These are phyloP conservation scores for Epinephelus cyanopodus DNA, from an alignment of 2,113 vertebrate genomes.

Conservation along the genomic window DNA sequence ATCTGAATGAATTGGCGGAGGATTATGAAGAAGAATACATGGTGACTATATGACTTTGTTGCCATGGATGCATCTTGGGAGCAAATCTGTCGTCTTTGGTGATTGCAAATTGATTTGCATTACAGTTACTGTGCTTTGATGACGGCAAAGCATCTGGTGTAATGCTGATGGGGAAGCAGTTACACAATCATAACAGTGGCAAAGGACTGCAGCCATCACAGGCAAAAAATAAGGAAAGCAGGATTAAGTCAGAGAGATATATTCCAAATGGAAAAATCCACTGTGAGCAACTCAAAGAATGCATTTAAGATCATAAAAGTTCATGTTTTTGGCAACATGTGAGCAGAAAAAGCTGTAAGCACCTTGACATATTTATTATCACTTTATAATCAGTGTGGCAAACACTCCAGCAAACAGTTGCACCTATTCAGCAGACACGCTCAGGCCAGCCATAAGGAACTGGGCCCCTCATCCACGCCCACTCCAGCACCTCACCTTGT, in stretches of 20 bases:
- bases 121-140: not conserved
- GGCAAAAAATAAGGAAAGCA: not conserved
- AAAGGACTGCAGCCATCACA: not conserved
- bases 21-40: not conserved
- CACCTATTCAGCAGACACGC: no score
- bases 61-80: constrained; percentile 19
- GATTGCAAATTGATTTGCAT: constrained; percentile 20
- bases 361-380: not conserved
- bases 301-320: not conserved
- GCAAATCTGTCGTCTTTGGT: not conserved
- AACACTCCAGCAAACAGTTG: no score
- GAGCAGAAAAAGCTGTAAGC: not conserved
- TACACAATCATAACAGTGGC: not conserved
- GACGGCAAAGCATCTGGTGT: constrained; percentile 13
- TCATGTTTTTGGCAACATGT: not conserved
- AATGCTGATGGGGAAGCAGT: not conserved
- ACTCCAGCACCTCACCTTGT: no score
- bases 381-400: no score
- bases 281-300: not conserved
- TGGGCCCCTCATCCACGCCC: no score
- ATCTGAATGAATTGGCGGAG: not conserved
- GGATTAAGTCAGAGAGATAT: not conserved
- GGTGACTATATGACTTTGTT: not conserved
- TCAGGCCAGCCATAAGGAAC: no score
- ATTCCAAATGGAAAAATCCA: not conserved